Evolutionary conservation across 1,140 invertebrate species (phyloP).

Genomic region (Drosophila kanapiae): DNA sequence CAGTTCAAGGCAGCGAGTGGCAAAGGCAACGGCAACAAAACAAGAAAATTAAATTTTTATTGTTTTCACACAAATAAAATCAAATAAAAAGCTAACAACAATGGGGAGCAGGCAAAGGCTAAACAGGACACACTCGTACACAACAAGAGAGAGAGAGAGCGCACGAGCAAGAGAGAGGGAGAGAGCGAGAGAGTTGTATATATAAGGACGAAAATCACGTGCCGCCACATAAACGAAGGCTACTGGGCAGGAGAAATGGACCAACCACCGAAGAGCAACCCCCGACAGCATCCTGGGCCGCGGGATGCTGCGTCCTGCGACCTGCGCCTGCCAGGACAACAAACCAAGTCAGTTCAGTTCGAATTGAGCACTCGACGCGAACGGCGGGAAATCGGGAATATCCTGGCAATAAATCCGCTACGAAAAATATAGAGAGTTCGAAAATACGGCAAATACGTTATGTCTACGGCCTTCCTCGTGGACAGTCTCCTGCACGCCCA

Average conservation of each 20-base stretch:
- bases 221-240: conserved; percentile 54
- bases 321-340: conserved; percentile 39
- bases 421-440: conserved; percentile 10
- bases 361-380: conserved; percentile 78
- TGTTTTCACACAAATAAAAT: conserved; percentile 85
- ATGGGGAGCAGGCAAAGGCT: conserved; percentile 65
- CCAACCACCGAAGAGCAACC: conserved; percentile 84
- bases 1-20: conserved; percentile 58
- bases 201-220: conserved; percentile 69
- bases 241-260: conserved; percentile 81
- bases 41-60: conserved; percentile 85
- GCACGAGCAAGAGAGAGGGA: conserved; percentile 14
- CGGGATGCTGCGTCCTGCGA: conserved; percentile 37
- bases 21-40: conserved; percentile 68
- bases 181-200: conserved; percentile 25
- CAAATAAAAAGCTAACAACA: conserved; percentile 83
- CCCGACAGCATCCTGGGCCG: conserved; percentile 43
- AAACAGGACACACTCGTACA: conserved; percentile 60
- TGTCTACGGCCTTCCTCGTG: conserved; percentile 81
- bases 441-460: conserved; percentile 39
- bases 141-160: conserved; percentile 22
- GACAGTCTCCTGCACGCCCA: conserved; percentile 82
- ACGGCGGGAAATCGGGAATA: conserved; percentile 55
- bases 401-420: background rate
- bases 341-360: conserved; percentile 58